A percentile compares a stretch with the other conserved stretches of the same genome.
These are phyloP conservation scores for Aspidoscelis tigris DNA, from an alignment of 2,113 vertebrate species.

Conservation along the genomic window DNA sequence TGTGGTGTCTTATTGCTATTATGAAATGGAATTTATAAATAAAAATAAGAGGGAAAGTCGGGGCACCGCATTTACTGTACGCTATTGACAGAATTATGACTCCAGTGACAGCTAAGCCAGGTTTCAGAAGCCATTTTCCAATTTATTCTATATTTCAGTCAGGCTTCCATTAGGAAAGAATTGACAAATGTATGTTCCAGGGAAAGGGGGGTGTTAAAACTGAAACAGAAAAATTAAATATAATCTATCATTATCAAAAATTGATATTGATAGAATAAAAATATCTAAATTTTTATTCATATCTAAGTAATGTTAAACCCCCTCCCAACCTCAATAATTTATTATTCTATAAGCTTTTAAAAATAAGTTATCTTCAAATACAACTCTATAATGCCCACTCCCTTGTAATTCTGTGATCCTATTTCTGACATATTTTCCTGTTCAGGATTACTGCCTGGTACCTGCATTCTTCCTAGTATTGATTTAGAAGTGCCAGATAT, in stretches of 20 bases:
- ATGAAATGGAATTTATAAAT: constrained; percentile 70
- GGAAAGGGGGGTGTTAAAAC: constrained; percentile 48
- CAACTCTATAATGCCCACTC: too few species aligned
- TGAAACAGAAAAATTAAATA: constrained; percentile 49
- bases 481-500: too few species aligned
- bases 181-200: constrained; percentile 31
- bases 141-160: constrained; percentile 50
- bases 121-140: constrained; percentile 42
- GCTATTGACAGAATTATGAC: constrained; percentile 55
- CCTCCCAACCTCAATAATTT: background rate
- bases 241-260: constrained; percentile 41
- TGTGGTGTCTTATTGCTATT: constrained; percentile 62
- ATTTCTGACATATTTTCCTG: too few species aligned
- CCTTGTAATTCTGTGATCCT: too few species aligned
- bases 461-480: too few species aligned
- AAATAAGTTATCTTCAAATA: too few species aligned
- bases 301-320: constrained; percentile 4
- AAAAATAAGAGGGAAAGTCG: constrained; percentile 65
- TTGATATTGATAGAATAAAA: constrained; percentile 37
- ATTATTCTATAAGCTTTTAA: background rate
- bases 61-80: constrained; percentile 38
- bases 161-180: constrained; percentile 47
- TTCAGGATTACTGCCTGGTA: too few species aligned
- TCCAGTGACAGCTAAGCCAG: constrained; percentile 50
- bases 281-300: constrained; percentile 37